A percentile compares a stretch with the other conserved stretches of the same genome.
phyloP scores from a whole-genome alignment of 2,888 invertebrate genomes.

The Synergus umbraculus region DNA sequence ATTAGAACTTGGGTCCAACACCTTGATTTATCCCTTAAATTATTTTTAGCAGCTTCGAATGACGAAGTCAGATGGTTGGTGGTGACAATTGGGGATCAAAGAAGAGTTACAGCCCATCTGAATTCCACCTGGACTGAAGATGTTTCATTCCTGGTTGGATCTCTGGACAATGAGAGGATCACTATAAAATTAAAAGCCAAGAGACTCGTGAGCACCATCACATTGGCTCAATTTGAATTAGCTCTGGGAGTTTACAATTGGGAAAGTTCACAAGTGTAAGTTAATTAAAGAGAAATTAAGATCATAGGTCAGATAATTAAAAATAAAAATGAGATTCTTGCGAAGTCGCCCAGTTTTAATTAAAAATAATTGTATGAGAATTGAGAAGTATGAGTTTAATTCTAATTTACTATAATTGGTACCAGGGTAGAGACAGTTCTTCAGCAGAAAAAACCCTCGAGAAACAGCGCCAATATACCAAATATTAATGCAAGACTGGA shows the following conservation, averaged over 20 bases:
- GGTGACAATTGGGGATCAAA: slow-evolving; percentile 76
- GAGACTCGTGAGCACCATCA: slow-evolving; percentile 78
- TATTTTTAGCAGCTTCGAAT: slow-evolving; percentile 55
- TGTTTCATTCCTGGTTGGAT: slow-evolving; percentile 78
- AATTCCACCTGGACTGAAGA: slow-evolving; percentile 77
- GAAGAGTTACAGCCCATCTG: slow-evolving; percentile 75
- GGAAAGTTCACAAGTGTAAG: slow-evolving; percentile 76
- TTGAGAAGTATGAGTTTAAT: neutral
- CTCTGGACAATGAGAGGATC: slow-evolving; percentile 76
- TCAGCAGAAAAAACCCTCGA: slow-evolving; percentile 73
- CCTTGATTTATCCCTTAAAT: neutral
- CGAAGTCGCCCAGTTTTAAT: neutral
- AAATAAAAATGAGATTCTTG: neutral
- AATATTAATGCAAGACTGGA: slow-evolving; percentile 75
- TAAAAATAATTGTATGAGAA: slow-evolving; percentile 1
- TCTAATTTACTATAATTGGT: too few species aligned
- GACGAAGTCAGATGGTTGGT: slow-evolving; percentile 78
- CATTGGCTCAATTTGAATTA: slow-evolving; percentile 77
- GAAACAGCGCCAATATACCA: slow-evolving; percentile 70
- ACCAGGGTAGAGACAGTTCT: slow-evolving; percentile 76
- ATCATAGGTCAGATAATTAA: slow-evolving; percentile 12
- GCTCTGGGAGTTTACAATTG: slow-evolving; percentile 77
- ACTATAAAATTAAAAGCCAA: slow-evolving; percentile 78
- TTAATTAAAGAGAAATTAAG: slow-evolving; percentile 40
- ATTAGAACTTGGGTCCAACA: too few species aligned